Conservation (phyloP, 2,113 vertebrate species). For the Cyphomyrus plagiostoma region DNA sequence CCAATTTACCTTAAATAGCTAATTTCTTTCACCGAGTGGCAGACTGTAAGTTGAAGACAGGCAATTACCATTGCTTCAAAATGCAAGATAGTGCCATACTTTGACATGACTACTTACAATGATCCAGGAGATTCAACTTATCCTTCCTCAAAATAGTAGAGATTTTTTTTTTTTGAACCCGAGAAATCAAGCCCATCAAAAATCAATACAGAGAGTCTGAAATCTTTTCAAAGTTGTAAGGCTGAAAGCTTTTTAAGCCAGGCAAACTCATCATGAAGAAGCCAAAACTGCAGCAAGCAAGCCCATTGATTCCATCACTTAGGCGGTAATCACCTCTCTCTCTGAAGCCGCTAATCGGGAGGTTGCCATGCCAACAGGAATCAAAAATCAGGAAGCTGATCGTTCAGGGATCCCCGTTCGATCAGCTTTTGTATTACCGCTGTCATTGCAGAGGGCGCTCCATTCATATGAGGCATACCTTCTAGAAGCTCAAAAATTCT, state of each 20-base stretch:
- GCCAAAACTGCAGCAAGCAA: neutral
- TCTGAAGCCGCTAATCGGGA: neutral
- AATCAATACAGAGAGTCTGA: neutral
- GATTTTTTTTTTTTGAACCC: neutral
- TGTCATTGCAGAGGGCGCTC: neutral
- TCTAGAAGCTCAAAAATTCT: neutral
- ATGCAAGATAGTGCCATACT: neutral
- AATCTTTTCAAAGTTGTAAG: neutral
- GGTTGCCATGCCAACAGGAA: neutral
- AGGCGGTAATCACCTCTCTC: neutral
- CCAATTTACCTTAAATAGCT: neutral
- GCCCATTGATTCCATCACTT: neutral
- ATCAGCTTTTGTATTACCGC: neutral
- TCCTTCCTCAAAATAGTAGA: neutral
- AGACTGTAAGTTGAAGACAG: neutral
- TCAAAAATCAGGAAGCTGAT: neutral
- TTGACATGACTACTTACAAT: neutral
- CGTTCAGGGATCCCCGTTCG: neutral
- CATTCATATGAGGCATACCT: neutral
- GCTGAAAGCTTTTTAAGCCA: neutral
- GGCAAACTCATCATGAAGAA: neutral
- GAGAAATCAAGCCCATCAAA: neutral
- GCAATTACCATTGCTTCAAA: neutral
- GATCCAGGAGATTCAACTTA: neutral
- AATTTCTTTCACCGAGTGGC: neutral